These are phyloP conservation scores for Choloepus didactylus DNA, from an alignment of 2,797 vertebrate species.

Conservation along the genomic window DNA sequence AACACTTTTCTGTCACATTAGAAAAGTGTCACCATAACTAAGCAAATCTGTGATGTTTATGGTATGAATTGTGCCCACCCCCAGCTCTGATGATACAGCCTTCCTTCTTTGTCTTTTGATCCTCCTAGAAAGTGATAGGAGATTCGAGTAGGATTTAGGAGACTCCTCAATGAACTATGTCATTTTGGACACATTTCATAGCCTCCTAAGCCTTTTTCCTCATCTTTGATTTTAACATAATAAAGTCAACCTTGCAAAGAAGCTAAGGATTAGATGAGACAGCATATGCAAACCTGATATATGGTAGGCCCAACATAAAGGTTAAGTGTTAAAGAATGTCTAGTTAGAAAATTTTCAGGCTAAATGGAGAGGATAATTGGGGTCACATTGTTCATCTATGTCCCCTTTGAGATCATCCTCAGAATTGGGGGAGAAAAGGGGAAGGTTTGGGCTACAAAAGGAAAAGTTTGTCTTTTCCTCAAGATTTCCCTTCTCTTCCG, in stretches of 20 bases:
- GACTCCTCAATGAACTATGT: background rate
- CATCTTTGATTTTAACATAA: background rate
- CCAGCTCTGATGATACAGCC: background rate
- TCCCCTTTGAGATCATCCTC: background rate
- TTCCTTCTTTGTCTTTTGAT: constrained; percentile 17
- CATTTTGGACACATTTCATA: background rate
- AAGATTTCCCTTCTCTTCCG: background rate
- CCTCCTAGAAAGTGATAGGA: constrained; percentile 6
- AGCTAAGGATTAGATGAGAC: constrained; percentile 6
- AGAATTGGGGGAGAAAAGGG: background rate
- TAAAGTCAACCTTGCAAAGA: background rate
- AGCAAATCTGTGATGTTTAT: background rate
- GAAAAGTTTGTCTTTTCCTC: background rate
- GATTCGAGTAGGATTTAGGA: background rate
- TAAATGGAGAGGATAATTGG: background rate
- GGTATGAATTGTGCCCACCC: background rate
- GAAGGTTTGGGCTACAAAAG: background rate
- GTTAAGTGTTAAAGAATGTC: background rate
- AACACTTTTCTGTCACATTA: constrained; percentile 57
- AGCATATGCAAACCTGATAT: background rate
- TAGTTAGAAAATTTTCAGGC: constrained; percentile 37
- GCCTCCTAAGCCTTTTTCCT: background rate
- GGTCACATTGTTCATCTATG: background rate
- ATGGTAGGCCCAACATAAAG: background rate
- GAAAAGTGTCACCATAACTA: constrained; percentile 47